phyloP scores from a whole-genome alignment of 2,113 vertebrate genomes.

The Petaurus breviceps region DNA sequence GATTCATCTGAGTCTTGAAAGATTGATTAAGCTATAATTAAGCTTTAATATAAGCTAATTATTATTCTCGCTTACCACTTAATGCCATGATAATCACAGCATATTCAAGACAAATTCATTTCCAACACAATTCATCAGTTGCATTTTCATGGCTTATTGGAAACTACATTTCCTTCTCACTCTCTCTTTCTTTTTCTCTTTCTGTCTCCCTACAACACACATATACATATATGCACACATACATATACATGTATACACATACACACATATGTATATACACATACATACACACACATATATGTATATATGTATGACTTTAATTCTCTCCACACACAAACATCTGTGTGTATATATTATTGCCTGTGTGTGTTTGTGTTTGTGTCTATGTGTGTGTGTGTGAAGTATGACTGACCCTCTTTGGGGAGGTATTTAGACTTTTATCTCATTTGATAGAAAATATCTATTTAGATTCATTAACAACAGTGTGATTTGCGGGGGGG shows the following conservation, averaged over 20 bases:
- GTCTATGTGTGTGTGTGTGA: too few relatives aligned
- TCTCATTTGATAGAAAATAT: slow-evolving; percentile 3
- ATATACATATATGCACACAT: too few relatives aligned
- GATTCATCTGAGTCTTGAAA: background rate
- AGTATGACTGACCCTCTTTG: background rate
- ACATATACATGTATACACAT: background rate
- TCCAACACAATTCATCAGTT: background rate
- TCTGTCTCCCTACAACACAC: background rate
- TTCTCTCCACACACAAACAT: too few relatives aligned
- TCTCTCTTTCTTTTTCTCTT: too few relatives aligned
- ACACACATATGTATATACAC: too few relatives aligned
- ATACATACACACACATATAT: too few relatives aligned
- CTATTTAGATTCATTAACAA: background rate
- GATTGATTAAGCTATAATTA: background rate
- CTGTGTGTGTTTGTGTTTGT: too few relatives aligned
- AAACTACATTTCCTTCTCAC: background rate
- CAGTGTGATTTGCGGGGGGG: background rate
- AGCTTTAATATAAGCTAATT: background rate
- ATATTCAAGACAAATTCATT: background rate
- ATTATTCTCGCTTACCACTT: background rate
- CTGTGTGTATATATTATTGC: too few relatives aligned
- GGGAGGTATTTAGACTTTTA: background rate
- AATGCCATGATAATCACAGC: background rate
- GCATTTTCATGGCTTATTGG: background rate
- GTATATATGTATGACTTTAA: too few relatives aligned